Conservation (phyloP, 2,888 invertebrate species). For the Gortyna flavago region DNA sequence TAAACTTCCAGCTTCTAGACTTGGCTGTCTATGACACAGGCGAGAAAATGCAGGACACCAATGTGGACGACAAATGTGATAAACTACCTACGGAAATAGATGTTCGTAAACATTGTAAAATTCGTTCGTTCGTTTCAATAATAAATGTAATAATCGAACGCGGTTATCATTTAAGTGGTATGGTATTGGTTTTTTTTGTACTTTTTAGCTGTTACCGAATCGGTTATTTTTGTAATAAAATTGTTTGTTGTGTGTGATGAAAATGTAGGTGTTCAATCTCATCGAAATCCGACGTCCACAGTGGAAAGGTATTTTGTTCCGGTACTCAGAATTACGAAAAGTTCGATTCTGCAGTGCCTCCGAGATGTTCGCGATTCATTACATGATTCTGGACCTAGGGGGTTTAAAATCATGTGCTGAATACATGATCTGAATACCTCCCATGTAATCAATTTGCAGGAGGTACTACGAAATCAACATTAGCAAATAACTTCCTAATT, state of each 20-base stretch:
- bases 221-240: constrained; percentile 5
- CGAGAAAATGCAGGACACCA: constrained; percentile 5
- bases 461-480: neutral
- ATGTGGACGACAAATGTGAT: neutral
- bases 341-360: too few relatives aligned
- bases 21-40: constrained; percentile 16
- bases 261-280: neutral
- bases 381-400: neutral
- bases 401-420: neutral
- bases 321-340: neutral
- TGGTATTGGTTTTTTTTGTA: constrained; percentile 17
- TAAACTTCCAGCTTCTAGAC: constrained; percentile 26
- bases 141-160: constrained; percentile 37
- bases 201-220: neutral
- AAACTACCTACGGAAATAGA: neutral
- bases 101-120: constrained; percentile 7
- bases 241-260: neutral
- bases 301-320: neutral
- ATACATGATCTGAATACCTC: neutral
- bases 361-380: too few relatives aligned
- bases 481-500: neutral
- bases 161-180: constrained; percentile 30
- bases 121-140: constrained; percentile 37
- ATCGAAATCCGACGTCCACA: neutral
- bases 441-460: neutral